phyloP scores from a whole-genome alignment of 1,140 invertebrate species.

The Ylistrum balloti region DNA sequence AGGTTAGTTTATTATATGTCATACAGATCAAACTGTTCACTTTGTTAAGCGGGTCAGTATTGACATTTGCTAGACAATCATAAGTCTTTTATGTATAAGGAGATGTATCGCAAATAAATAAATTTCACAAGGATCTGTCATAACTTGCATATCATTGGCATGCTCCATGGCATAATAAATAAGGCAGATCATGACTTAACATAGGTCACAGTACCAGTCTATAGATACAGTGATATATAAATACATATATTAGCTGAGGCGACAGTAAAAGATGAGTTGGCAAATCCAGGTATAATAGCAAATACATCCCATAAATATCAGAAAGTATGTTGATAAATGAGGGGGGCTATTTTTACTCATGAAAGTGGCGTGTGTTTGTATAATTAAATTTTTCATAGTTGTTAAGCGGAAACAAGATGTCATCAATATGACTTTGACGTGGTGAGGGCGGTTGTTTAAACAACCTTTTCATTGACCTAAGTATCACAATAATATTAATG shows the following conservation, averaged over 20 bases:
- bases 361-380: background rate
- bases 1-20: background rate
- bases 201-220: background rate
- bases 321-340: background rate
- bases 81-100: background rate
- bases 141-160: background rate
- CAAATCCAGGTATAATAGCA: background rate
- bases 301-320: conserved; percentile 29
- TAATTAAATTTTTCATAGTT: background rate
- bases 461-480: background rate
- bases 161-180: background rate
- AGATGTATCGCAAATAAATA: conserved; percentile 28
- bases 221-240: background rate
- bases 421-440: background rate
- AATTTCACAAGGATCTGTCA: background rate
- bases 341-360: background rate
- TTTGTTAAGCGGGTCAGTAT: background rate
- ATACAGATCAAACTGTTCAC: background rate
- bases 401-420: conserved; percentile 17
- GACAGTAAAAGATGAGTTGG: background rate
- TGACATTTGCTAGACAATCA: background rate
- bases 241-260: background rate
- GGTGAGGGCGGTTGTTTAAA: conserved; percentile 9
- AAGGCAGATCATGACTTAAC: background rate
- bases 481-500: background rate